Conservation (phyloP, 2,797 vertebrate genomes). For the Antrozous pallidus region DNA sequence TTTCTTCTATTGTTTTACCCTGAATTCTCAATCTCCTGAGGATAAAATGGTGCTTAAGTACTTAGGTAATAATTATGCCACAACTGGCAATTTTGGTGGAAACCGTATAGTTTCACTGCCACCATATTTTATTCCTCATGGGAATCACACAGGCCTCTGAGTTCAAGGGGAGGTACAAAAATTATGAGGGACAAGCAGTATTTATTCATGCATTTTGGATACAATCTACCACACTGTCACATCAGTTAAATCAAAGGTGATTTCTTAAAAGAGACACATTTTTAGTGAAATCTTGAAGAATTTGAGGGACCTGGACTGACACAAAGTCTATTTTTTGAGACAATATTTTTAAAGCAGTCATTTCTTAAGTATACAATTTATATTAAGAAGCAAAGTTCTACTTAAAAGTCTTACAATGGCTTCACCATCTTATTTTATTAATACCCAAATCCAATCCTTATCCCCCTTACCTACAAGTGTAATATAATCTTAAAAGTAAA, state of each 20-base stretch:
- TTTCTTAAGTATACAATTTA: background rate
- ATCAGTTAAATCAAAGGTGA: background rate
- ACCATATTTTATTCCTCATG: background rate
- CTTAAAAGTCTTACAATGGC: background rate
- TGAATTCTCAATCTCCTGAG: background rate
- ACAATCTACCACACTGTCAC: background rate
- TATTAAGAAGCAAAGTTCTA: slow-evolving; percentile 21
- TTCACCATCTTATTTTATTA: slow-evolving; percentile 28
- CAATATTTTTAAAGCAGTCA: slow-evolving; percentile 7
- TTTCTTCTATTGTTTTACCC: background rate
- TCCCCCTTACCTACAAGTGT: background rate
- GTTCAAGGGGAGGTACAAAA: background rate
- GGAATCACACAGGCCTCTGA: background rate
- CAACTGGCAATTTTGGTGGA: background rate
- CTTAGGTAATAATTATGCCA: background rate
- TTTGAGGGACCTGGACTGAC: background rate
- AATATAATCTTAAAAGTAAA: slow-evolving; percentile 42
- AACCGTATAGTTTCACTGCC: background rate
- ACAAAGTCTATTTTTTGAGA: slow-evolving; percentile 1
- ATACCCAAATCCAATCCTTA: background rate
- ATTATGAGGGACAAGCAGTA: background rate
- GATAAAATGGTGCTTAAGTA: background rate
- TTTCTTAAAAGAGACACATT: background rate
- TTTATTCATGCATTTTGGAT: background rate
- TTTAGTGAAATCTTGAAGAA: slow-evolving; percentile 14